Evolutionary conservation across 2,113 vertebrate species (phyloP), one percentile per base, ranked within the genome.

Genomic region (Callocephalon fimbriatum): DNA sequence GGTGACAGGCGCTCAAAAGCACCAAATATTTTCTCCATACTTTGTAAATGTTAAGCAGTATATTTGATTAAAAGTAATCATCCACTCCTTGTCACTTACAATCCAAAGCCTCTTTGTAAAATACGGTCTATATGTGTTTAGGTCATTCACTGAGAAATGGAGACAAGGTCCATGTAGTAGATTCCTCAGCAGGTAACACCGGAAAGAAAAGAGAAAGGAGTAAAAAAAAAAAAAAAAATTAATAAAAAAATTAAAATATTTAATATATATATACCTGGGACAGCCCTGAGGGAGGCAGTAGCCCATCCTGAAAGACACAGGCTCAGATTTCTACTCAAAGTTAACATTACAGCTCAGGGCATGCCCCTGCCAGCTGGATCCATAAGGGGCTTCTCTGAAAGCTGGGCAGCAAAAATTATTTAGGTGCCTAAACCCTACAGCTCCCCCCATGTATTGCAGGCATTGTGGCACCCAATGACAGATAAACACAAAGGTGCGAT

Each of bases 1-100:
- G 51, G 65, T 93, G 92, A 90, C 75, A 90, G 29, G 74, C 37
- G 21, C 56, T 95, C 56, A 93, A 93, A 97, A 95, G 37, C 56
- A 78, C 70, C 45, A 66, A 88, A 79, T 65, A 91, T 96, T 92
- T 97, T 79, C 67, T 81, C 68, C 73, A 15, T 75, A 65, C 35
- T 83, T 92, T 75, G 62, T 53, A 93, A 95, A 92, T 45, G 75
- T 75, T 86, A 89, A 83, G 68, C 73, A 81, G 53, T 12, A 38
- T 22, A 82, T 75, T 59, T 68, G 62, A 77, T 85, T 80, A 73
- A 93, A 96, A 92, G 91, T 50, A 47, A 86, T 68, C 90, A 58
- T 51, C 54, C 48, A 58, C 19, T 51, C 73, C 73, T 86, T 81
- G 47, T 93, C 88, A 70, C 84, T 92, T 95, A 62, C 18, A 81